These are phyloP conservation scores for Lycocorax pyrrhopterus DNA, from an alignment of 2,113 vertebrate species.

Conservation along the genomic window DNA sequence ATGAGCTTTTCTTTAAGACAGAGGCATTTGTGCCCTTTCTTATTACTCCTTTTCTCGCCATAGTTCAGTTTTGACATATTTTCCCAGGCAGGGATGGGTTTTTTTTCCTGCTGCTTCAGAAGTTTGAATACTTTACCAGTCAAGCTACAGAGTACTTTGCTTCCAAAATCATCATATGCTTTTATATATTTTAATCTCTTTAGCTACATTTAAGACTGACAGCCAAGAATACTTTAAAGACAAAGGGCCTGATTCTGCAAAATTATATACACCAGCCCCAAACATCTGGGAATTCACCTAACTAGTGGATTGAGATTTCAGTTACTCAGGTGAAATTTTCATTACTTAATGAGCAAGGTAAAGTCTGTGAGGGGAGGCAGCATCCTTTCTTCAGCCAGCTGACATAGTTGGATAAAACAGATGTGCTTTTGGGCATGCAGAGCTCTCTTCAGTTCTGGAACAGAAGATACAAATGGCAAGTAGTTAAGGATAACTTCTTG, in stretches of 20 bases:
- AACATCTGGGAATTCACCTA: neutral
- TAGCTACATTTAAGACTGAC: neutral
- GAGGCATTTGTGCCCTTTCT: slow-evolving; percentile 25
- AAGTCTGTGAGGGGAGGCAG: neutral
- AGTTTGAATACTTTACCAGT: neutral
- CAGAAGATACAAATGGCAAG: neutral
- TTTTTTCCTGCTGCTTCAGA: neutral
- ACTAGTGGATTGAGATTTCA: neutral
- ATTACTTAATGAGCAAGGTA: neutral
- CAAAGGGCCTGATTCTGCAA: neutral
- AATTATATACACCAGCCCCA: neutral
- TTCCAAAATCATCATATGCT: neutral
- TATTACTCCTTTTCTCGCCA: slow-evolving; percentile 6
- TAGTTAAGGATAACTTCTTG: neutral
- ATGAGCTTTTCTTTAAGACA: slow-evolving; percentile 31
- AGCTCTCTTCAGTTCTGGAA: neutral
- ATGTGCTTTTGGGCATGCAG: neutral
- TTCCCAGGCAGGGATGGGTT: neutral
- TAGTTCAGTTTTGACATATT: slow-evolving; percentile 10
- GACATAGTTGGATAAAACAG: neutral
- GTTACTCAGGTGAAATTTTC: neutral
- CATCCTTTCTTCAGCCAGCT: neutral
- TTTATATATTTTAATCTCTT: neutral
- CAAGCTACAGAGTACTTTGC: neutral
- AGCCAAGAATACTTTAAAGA: neutral